These are phyloP conservation scores for Protonibea diacanthus DNA, from an alignment of 2,797 vertebrate genomes.

Conservation along the genomic window DNA sequence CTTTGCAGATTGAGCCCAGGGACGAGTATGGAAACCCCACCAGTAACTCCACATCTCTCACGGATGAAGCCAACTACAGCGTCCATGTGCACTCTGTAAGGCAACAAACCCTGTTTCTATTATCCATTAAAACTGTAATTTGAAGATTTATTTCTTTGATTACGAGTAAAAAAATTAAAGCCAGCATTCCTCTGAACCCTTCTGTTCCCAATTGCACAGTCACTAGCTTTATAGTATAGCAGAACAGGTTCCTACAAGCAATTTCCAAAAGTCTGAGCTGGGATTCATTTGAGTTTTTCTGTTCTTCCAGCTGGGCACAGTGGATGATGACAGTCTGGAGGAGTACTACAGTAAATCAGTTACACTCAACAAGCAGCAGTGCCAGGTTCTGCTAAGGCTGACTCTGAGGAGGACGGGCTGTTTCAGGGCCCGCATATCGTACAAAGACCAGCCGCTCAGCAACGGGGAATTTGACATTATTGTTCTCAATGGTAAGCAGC, in stretches of 20 bases:
- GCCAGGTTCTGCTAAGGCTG: slow-evolving; percentile 93
- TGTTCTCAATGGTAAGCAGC: slow-evolving; percentile 94
- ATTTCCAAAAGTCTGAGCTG: slow-evolving; percentile 27
- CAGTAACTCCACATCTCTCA: slow-evolving; percentile 92
- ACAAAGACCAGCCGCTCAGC: slow-evolving; percentile 94
- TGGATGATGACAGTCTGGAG: slow-evolving; percentile 90
- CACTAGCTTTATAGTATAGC: slow-evolving; percentile 1
- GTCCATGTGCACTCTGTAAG: slow-evolving; percentile 92
- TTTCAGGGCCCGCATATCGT: slow-evolving; percentile 94
- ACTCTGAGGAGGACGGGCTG: slow-evolving; percentile 93
- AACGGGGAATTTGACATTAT: slow-evolving; percentile 99
- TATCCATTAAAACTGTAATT: slow-evolving; percentile 1
- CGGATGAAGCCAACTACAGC: slow-evolving; percentile 94
- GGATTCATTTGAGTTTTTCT: slow-evolving; percentile 26
- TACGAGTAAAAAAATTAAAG: slow-evolving; percentile 21
- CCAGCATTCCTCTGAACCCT: background rate
- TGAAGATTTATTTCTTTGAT: slow-evolving; percentile 22
- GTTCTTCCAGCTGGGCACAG: slow-evolving; percentile 89
- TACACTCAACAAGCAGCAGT: slow-evolving; percentile 91
- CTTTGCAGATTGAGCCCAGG: slow-evolving; percentile 95
- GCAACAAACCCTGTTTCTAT: background rate
- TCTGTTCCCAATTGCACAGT: background rate
- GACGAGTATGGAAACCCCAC: slow-evolving; percentile 98
- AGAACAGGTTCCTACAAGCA: background rate
- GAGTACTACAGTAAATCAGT: slow-evolving; percentile 92